These are phyloP conservation scores for Chaetogeoica ovagalla DNA, from an alignment of 2,888 invertebrate species.

Conservation along the genomic window DNA sequence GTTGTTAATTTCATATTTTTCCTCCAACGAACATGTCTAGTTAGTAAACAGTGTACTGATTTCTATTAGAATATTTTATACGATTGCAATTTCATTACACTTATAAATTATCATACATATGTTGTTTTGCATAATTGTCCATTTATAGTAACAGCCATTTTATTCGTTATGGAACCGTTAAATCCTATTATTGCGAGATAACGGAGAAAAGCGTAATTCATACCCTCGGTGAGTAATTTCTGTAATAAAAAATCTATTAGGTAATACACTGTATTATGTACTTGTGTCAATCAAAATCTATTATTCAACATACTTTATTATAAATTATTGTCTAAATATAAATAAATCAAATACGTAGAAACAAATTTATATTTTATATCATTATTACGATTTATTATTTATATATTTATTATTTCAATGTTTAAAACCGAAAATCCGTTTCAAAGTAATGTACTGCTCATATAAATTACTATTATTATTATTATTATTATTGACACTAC, in stretches of 20 bases:
- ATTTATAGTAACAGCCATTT: constrained; percentile 26
- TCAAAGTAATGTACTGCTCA: too few relatives aligned
- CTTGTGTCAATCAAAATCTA: too few relatives aligned
- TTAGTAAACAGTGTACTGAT: background rate
- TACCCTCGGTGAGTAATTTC: constrained; percentile 32
- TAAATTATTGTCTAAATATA: too few relatives aligned
- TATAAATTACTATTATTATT: too few relatives aligned
- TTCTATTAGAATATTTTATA: background rate
- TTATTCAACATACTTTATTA: too few relatives aligned
- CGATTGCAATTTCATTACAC: background rate
- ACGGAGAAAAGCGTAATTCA: constrained; percentile 30
- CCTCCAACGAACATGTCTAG: constrained; percentile 21
- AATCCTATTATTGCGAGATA: constrained; percentile 32
- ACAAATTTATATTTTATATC: too few relatives aligned
- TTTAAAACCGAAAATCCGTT: too few relatives aligned
- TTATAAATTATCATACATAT: background rate
- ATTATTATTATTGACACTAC: too few relatives aligned
- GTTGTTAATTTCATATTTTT: constrained; percentile 18
- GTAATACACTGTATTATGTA: background rate
- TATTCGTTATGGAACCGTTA: constrained; percentile 19
- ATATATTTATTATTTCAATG: too few relatives aligned
- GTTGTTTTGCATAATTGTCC: constrained; percentile 32
- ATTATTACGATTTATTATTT: too few relatives aligned
- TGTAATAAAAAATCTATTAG: background rate
- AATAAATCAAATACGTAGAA: too few relatives aligned